These are phyloP conservation scores for Nebria ingens DNA, from an alignment of 1,140 invertebrate genomes.

Conservation along the genomic window DNA sequence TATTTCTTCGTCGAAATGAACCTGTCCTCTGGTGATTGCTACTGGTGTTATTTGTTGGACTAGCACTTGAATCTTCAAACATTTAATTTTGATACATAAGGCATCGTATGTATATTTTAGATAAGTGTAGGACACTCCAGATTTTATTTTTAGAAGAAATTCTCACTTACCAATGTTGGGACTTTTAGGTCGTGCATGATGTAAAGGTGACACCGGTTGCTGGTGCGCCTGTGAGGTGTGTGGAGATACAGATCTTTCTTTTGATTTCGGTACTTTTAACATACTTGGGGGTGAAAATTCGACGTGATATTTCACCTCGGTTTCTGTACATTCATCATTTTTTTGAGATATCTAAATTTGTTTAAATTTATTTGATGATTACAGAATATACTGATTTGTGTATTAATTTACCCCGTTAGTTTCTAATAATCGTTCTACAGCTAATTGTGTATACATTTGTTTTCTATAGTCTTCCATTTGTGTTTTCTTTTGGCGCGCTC, in stretches of 20 bases:
- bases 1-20: slow-evolving; percentile 57
- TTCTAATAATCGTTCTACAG: slow-evolving; percentile 69
- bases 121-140: no score
- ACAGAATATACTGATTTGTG: slow-evolving; percentile 2
- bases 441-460: slow-evolving; percentile 56
- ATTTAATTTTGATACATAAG: slow-evolving; percentile 7
- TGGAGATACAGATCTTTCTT: slow-evolving; percentile 22
- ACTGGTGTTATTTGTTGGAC: slow-evolving; percentile 25
- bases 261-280: slow-evolving; percentile 21
- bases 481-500: slow-evolving; percentile 76
- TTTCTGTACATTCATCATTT: slow-evolving; percentile 29
- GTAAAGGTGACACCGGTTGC: slow-evolving; percentile 40
- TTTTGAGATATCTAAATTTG: slow-evolving; percentile 28
- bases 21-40: slow-evolving; percentile 35
- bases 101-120: neutral
- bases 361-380: slow-evolving; percentile 11
- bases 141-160: no score
- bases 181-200: slow-evolving; percentile 28
- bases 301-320: slow-evolving; percentile 20
- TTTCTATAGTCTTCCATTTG: slow-evolving; percentile 74
- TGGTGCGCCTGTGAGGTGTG: slow-evolving; percentile 21
- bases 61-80: slow-evolving; percentile 20
- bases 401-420: slow-evolving; percentile 50
- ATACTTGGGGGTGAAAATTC: slow-evolving; percentile 23
- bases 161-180: slow-evolving; percentile 22